Evolutionary conservation across 2,888 invertebrate genomes (phyloP), one percentile per base, ranked within the genome.

Genomic region (Callimorpha dominula): DNA sequence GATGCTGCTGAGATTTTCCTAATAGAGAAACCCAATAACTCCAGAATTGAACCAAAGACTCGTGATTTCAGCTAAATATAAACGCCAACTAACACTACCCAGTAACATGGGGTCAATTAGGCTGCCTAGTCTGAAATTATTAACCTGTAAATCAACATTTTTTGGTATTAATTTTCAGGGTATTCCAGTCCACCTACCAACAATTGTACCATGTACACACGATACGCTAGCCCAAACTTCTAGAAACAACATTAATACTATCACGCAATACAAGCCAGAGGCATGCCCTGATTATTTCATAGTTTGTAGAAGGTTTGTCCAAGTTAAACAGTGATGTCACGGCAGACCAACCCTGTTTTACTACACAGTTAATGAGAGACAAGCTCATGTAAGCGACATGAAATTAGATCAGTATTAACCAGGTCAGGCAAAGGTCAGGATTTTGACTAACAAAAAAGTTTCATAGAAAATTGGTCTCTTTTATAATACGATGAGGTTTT

Each of bases 231-330:
- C 31, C 31, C 65, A n/a, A 49, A n/a, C 42, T 42, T 67, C 67
- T n/a, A 54, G 42, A n/a, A 67, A 67, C 17, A 20, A 42, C 40
- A 50, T 65, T 67, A 42, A 17, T 54, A 14, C n/a, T 42, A 54
- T n/a, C 54, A 52, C n/a, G 46, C 54, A 49, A 46, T 49, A 46
- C 50, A n/a, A 63, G 50, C 5, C 60, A 43, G 20, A 17, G 49
- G 40, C 69, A 15, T 63, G 60, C 31, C 63, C n/a, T 62, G 64
- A 54, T 57, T 14, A 40, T 14, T 12, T 9, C 15, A 71, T 60
- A 73, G 73, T 80, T 72, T 72, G 49, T n/a, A 12, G 65, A 75
- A 68, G 65, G 73, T 80, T 73, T 74, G 54, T 31, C 20, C 68
- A 75, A 68, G 65, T 57, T 57, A 65, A 57, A 65, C 54, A 46